Conservation (phyloP, 2,888 invertebrate genomes). For the Hypercompe scribonia region DNA sequence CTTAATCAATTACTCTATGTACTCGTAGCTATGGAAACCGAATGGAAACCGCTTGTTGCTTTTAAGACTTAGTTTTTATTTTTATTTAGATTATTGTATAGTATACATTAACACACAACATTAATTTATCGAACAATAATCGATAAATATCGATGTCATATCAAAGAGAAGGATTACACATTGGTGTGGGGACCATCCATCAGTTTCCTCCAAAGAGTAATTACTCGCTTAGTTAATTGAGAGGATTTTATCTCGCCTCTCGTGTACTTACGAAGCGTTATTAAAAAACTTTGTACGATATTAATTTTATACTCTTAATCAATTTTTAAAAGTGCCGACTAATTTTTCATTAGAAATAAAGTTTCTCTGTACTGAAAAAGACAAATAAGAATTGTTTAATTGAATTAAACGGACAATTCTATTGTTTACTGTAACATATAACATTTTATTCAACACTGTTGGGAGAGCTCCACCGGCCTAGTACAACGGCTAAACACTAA, state of each 20-base stretch:
- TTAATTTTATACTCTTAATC: constrained; percentile 14
- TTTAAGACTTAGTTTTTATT: too few relatives aligned
- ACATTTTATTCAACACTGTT: neutral
- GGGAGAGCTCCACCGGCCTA: too few relatives aligned
- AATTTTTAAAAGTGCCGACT: neutral
- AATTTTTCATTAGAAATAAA: neutral
- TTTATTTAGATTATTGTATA: too few relatives aligned
- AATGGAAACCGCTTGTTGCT: too few relatives aligned
- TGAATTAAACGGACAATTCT: neutral
- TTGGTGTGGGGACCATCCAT: constrained; percentile 10
- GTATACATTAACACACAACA: neutral
- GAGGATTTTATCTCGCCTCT: constrained; percentile 12
- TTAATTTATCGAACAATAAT: neutral
- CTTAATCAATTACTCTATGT: too few relatives aligned
- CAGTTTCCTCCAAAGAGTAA: constrained; percentile 10
- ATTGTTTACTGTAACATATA: neutral
- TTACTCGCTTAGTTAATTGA: constrained; percentile 16
- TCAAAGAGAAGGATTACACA: neutral
- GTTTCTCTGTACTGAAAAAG: neutral
- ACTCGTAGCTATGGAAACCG: too few relatives aligned
- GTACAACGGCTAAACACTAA: neutral
- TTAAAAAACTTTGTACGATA: constrained; percentile 19
- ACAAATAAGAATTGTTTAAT: neutral
- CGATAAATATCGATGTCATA: constrained; percentile 3
- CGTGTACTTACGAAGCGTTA: constrained; percentile 8